Percentiles rank a stretch among this genome's conserved stretches.
Conservation (phyloP, 2,113 vertebrate species). For the Sorex fumeus region DNA sequence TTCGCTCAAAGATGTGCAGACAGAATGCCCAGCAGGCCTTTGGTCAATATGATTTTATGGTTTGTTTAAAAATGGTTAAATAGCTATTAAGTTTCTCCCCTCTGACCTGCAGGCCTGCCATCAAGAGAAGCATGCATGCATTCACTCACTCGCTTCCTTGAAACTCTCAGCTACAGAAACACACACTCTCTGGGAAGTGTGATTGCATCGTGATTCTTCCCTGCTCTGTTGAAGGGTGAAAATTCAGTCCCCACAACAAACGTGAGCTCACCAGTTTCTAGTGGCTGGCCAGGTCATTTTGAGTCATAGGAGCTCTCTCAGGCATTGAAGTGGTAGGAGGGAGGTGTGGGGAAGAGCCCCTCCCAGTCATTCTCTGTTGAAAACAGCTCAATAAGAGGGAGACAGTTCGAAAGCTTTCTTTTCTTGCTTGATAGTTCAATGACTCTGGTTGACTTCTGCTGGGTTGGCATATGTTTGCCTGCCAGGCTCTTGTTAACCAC, state of each 20-base stretch:
- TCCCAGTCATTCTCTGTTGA: slow-evolving; percentile 14
- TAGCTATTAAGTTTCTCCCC: slow-evolving; percentile 69
- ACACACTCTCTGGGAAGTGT: neutral
- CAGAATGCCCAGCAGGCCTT: slow-evolving; percentile 74
- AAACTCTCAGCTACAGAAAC: slow-evolving; percentile 41
- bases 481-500: slow-evolving; percentile 68
- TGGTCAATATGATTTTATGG: slow-evolving; percentile 83
- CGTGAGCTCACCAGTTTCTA: neutral
- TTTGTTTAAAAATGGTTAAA: slow-evolving; percentile 82
- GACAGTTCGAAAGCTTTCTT: slow-evolving; percentile 71
- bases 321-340: neutral
- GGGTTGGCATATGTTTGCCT: slow-evolving; percentile 53
- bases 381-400: slow-evolving; percentile 54
- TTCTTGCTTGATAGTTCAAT: slow-evolving; percentile 57
- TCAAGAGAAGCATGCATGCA: slow-evolving; percentile 22
- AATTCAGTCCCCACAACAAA: slow-evolving; percentile 26
- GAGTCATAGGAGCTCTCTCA: neutral
- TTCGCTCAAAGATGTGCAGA: slow-evolving; percentile 82
- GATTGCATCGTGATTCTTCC: slow-evolving; percentile 62
- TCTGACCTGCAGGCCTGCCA: slow-evolving; percentile 40
- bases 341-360: neutral
- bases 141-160: neutral
- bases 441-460: slow-evolving; percentile 72
- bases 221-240: slow-evolving; percentile 54
- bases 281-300: neutral